These are phyloP conservation scores for Drosophila dives DNA, from an alignment of 2,888 invertebrate genomes.

Conservation along the genomic window DNA sequence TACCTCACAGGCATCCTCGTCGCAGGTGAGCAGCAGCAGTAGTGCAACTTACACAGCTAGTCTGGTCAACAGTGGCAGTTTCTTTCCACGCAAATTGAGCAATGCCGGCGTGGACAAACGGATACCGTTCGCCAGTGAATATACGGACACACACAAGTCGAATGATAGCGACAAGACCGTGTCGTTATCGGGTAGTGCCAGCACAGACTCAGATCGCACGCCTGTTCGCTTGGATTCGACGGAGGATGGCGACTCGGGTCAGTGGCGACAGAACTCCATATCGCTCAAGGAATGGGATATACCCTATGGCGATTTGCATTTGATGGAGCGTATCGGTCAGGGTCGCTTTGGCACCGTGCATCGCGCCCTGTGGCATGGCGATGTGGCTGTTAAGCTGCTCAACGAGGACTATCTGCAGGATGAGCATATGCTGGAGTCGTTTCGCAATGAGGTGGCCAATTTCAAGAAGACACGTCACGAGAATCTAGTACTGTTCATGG, in stretches of 20 bases:
- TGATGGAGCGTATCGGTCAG: conserved; percentile 94
- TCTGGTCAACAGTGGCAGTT: conserved; percentile 67
- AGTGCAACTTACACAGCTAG: conserved; percentile 60
- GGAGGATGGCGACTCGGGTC: conserved; percentile 90
- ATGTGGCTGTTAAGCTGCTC: conserved; percentile 97
- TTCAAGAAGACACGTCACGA: conserved; percentile 99
- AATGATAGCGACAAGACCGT: conserved; percentile 90
- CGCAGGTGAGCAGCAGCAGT: conserved; percentile 53
- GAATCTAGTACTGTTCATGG: conserved; percentile 99
- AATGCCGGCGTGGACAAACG: conserved; percentile 80
- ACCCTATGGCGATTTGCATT: conserved; percentile 96
- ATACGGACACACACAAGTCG: conserved; percentile 86
- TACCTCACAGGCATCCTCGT: conserved; percentile 39
- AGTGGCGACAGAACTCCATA: conserved; percentile 94
- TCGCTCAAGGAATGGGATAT: conserved; percentile 99
- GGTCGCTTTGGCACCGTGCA: conserved; percentile 98
- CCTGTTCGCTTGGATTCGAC: conserved; percentile 91
- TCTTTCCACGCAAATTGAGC: conserved; percentile 86
- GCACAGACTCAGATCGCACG: conserved; percentile 93
- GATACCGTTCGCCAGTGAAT: conserved; percentile 81
- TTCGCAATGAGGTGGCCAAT: conserved; percentile 97
- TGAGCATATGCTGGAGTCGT: conserved; percentile 95
- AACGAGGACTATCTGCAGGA: conserved; percentile 96
- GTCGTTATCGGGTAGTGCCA: conserved; percentile 90
- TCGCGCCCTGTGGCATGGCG: conserved; percentile 98